Percentiles rank a stretch among this genome's conserved stretches.
phyloP scores from a whole-genome alignment of 1,140 invertebrate genomes.

The Sweltsa coloradensis region DNA sequence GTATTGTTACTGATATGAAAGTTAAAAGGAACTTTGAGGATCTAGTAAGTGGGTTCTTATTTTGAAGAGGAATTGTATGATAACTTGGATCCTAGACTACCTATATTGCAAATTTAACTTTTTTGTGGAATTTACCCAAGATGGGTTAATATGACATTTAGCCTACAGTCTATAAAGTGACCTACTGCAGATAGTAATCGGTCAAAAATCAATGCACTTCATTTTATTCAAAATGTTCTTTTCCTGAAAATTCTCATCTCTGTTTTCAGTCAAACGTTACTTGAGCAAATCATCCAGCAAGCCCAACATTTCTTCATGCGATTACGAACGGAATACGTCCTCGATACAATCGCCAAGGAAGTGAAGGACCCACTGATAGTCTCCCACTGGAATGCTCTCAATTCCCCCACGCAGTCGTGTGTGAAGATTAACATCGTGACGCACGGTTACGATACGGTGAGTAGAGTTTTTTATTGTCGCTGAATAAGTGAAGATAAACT shows the following conservation, averaged over 20 bases:
- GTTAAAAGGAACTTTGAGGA: too few species aligned
- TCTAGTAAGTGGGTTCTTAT: too few species aligned
- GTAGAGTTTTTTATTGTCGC: too few species aligned
- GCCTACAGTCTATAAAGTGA: too few species aligned
- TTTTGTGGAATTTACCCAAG: too few species aligned
- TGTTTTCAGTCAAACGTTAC: conserved; percentile 48
- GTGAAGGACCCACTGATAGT: conserved; percentile 89
- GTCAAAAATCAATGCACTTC: not conserved
- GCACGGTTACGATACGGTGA: conserved; percentile 73
- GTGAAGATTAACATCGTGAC: conserved; percentile 90
- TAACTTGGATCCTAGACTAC: too few species aligned
- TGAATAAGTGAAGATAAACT: too few species aligned
- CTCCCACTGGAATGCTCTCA: conserved; percentile 89
- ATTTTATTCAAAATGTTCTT: conserved; percentile 3
- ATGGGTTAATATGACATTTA: too few species aligned
- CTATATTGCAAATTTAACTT: too few species aligned
- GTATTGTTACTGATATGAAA: too few species aligned
- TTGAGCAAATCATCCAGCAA: conserved; percentile 95
- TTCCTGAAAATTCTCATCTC: not conserved
- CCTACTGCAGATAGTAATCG: too few species aligned
- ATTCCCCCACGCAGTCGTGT: conserved; percentile 82
- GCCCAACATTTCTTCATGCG: conserved; percentile 91
- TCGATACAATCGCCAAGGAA: conserved; percentile 88
- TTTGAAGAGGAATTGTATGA: too few species aligned
- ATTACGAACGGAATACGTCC: conserved; percentile 75